Base-by-base conservation (phyloP, 2,113 vertebrate genomes). In the Indicator indicator region DNA sequence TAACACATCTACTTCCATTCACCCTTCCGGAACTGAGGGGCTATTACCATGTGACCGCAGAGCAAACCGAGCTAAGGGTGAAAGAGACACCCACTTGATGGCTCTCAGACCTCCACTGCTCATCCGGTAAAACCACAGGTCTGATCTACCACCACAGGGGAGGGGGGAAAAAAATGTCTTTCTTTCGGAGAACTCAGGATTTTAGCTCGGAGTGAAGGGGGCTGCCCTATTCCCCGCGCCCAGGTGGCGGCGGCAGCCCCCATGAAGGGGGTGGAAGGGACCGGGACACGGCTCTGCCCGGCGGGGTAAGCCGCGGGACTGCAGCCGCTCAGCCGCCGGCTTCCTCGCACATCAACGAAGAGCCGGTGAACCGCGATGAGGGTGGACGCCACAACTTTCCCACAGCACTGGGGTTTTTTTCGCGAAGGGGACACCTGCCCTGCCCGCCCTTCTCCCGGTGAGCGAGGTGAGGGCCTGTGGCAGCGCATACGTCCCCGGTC, bases 21-120 rank as follows among this genome's bases (percentile, higher is more conserved):
- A 24, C n/a, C 44, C 38, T 64, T 23, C 42, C 19, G 3, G 20
- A 30, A 5, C 9, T 5, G 23, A n/a, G 0, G 2, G n/a, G 8
- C 19, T 24, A 15, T 9, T 9, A 7, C 80, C 60, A 3, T 2
- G 0, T 1, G 42, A 18, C 12, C 4, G 3, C 40, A 9, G 16
- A 8, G 32, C 56, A 9, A 2, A 30, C 0, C 3, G 3, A 13
- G 42, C 24, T 12, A 7, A 4, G 11, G 5, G 19, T 11, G 12
- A 4, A 6, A 44, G 7, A 24, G 70, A 12, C 0, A 54, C 21
- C 11, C 56, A 3, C 1, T 2, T 2, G 15, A 1, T 0, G 16
- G 21, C 28, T 11, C 72, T 3, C 5, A 16, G 46, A 8, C 9
- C 36, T 6, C 2, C 52, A 3, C 17, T 6, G 38, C 59, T 38